Base-by-base conservation (phyloP, 2,888 invertebrate genomes). In the Esperia sulphurella region DNA sequence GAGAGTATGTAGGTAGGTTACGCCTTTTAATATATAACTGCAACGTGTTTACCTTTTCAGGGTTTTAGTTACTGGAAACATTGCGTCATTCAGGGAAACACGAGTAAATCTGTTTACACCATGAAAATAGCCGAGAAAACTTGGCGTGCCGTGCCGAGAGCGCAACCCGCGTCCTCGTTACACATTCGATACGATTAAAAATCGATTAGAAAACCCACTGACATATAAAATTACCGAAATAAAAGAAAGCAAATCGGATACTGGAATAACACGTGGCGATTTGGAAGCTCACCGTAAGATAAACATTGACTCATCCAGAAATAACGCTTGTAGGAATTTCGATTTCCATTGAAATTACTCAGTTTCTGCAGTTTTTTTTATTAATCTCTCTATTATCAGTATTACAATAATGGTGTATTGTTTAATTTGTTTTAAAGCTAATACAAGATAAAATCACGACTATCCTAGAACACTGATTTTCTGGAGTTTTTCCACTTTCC, bases 171-270 rank as follows among this genome's bases (percentile, higher is more conserved):
- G 49, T 43, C 47, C 41, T 45, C 31, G 39, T 53, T 45, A 42
- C 31, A 47, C 47, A 49, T 58, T 59, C 49, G 51, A 59, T 51
- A 66, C 62, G 63, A 73, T 74, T 71, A 63, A 65, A 74, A 72
- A 65, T 71, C 69, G 62, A 79, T 79, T 72, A 70, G 61, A 61
- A 62, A 61, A 67, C 49, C 53, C 49, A 57, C 62, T 62, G 61
- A 59, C 60, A 67, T 79, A 75, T 83, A 75, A 79, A 71, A 78
- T 81, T 85, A 81, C 83, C 53, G 58, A 77, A 79, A 76, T 78
- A 75, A 79, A 79, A 69, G 68, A 74, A 79, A 83, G 70, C 73
- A 75, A 83, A 87, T 75, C 55, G 57, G 70, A 83, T 69, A 75
- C 78, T 77, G 68, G 60, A 79, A 79, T 72, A 84, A 83, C 83